Conservation (phyloP, 1,140 invertebrate genomes). For the Piezodorus guildinii region DNA sequence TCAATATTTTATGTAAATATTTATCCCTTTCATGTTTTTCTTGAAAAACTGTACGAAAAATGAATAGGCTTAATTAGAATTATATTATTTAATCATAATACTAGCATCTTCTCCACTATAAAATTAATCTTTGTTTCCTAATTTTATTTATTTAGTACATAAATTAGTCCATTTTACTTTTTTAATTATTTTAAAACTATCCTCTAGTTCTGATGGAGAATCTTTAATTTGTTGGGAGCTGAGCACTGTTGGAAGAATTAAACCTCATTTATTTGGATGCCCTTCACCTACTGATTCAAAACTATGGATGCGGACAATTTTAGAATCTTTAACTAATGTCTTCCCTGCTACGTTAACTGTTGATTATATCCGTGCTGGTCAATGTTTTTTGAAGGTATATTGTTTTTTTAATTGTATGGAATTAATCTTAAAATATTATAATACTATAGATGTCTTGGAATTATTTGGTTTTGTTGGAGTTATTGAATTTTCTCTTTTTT, state of each 20-base stretch:
- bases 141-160: too few species aligned
- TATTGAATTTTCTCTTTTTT: background rate
- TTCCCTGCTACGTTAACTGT: slow-evolving; percentile 46
- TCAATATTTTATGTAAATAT: too few species aligned
- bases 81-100: too few species aligned
- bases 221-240: slow-evolving; percentile 47
- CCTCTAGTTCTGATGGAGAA: slow-evolving; percentile 39
- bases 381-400: slow-evolving; percentile 53
- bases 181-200: slow-evolving; percentile 15
- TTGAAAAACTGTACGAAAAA: too few species aligned
- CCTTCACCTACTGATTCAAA: slow-evolving; percentile 42
- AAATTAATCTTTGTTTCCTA: too few species aligned
- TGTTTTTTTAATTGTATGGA: background rate
- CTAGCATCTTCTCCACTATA: too few species aligned
- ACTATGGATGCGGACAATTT: slow-evolving; percentile 54
- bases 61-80: too few species aligned
- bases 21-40: too few species aligned
- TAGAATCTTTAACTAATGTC: slow-evolving; percentile 46
- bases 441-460: background rate
- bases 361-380: slow-evolving; percentile 49
- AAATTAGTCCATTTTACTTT: too few species aligned
- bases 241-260: slow-evolving; percentile 35
- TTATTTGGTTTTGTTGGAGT: background rate
- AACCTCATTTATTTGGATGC: slow-evolving; percentile 42
- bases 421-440: background rate